A percentile compares a stretch with the other conserved stretches of the same genome.
Evolutionary conservation across 2,888 invertebrate species (phyloP).

Genomic region (Microctonus aethiopoides): DNA sequence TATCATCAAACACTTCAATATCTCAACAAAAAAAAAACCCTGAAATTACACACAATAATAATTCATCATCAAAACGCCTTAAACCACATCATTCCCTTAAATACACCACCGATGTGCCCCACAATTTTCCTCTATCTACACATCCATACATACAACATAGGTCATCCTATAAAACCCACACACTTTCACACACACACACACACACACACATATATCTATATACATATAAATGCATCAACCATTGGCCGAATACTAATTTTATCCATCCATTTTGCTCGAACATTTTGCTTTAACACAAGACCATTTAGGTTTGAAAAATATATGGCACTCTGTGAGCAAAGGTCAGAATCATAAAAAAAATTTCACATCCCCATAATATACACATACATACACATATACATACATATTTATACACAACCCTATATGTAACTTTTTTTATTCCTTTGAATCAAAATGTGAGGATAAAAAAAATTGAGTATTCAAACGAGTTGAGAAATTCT

Average conservation of each 20-base stretch:
- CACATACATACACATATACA: too few species aligned
- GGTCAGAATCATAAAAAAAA: conserved; percentile 29
- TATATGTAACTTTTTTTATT: neutral
- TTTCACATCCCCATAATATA: neutral
- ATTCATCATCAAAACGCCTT: too few species aligned
- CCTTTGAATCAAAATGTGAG: conserved; percentile 1
- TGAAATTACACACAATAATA: too few species aligned
- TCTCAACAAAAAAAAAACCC: too few species aligned
- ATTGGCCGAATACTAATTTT: conserved; percentile 31
- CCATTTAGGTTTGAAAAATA: conserved; percentile 24
- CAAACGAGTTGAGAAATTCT: conserved; percentile 11
- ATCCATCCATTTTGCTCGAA: conserved; percentile 14
- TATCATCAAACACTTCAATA: too few species aligned
- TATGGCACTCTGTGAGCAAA: conserved; percentile 23
- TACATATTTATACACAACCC: too few species aligned
- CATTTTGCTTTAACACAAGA: conserved; percentile 13
- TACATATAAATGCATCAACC: conserved; percentile 19
- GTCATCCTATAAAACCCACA: too few species aligned
- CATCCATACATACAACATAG: too few species aligned
- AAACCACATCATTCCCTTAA: too few species aligned
- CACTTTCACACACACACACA: too few species aligned
- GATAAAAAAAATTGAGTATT: neutral
- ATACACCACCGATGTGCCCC: neutral
- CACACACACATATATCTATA: too few species aligned
- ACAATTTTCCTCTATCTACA: too few species aligned